Conservation (phyloP, 2,113 vertebrate species). For the Phalacrocorax aristotelis region DNA sequence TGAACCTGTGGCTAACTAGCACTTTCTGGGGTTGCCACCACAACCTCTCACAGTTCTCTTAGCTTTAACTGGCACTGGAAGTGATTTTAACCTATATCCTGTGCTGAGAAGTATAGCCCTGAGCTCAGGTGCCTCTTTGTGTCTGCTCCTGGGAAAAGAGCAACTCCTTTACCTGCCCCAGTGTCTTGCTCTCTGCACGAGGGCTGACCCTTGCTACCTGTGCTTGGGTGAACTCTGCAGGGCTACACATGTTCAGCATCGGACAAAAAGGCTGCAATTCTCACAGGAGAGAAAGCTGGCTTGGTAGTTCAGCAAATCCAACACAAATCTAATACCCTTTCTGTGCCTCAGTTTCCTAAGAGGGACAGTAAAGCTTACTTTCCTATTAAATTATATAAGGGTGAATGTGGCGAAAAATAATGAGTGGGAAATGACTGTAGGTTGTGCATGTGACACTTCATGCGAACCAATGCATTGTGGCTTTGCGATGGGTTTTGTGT, state of each 20-base stretch:
- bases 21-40: not conserved
- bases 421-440: not conserved
- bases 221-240: not conserved
- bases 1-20: not conserved
- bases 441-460: not conserved
- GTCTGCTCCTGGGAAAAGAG: not conserved
- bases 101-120: not conserved
- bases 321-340: not conserved
- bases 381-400: not conserved
- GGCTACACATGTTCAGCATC: not conserved
- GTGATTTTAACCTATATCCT: not conserved
- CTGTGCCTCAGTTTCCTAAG: not conserved
- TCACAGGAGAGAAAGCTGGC: not conserved
- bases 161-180: not conserved
- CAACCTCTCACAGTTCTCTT: not conserved
- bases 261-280: not conserved
- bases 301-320: not conserved
- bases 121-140: not conserved
- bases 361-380: not conserved
- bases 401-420: not conserved
- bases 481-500: not conserved
- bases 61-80: not conserved
- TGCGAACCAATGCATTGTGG: not conserved
- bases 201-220: not conserved
- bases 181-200: rapidly evolving